Evolutionary conservation across 2,797 vertebrate species (phyloP), one percentile per base, ranked within the genome.

Genomic region (Microctenopoma stevenorrisi): DNA sequence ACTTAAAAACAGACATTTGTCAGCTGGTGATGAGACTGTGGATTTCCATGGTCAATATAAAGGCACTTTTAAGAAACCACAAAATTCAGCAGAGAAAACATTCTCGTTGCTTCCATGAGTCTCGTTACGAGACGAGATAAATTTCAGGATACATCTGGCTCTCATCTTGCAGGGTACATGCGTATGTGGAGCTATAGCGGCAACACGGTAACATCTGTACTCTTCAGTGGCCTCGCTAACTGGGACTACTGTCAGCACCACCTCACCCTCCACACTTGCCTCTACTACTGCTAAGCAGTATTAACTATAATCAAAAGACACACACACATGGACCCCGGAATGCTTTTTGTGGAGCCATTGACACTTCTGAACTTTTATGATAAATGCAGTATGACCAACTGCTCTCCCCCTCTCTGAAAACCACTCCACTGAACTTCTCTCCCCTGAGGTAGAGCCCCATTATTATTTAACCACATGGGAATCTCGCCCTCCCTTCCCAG

Each of bases 381-480:
- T 74, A 73, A 78, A 88, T 83, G 44, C 38, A 78, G 66, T 51
- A 67, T 65, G 79, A 76, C 60, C 65, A 38, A 25, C 72, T 81
- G 54, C 52, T 62, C 59, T 60, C 66, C 70, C 74, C 64, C 72
- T 68, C 43, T 14, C 1, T 60, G 51, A 46, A 68, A 49, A 51
- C 56, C 15, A 30, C 46, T 71, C 56, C 56, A 61, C 73, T 58
- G 5, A 83, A 68, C 65, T 63, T 84, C 64, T 68, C 78, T 51
- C 65, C 52, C 42, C 43, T 60, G 80, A 87, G 70, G 71, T 64
- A 55, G 49, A 74, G 75, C 57, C 76, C 64, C 73, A 76, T 81
- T 82, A 83, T 84, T 83, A 77, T 84, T 71, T 79, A 78, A 74
- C 86, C 88, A 84, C 84, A 85, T n/a, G 78, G 81, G 70, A 79